Conservation (phyloP, 1,140 invertebrate genomes). For the Drosophila repleta region DNA sequence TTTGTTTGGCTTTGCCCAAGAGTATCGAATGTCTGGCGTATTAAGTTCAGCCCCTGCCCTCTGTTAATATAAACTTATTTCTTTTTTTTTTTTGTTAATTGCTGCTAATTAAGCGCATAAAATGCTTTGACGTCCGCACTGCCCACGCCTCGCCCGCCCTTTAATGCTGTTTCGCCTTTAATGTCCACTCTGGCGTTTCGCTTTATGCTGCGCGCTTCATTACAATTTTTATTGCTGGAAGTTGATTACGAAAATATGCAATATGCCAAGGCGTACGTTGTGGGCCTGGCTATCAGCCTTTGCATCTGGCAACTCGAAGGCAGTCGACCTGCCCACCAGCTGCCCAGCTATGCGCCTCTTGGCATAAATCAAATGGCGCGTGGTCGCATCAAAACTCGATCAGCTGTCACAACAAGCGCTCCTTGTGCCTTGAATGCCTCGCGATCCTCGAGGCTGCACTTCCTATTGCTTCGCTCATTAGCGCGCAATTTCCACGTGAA, state of each 20-base stretch:
- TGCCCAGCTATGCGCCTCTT: constrained; percentile 13
- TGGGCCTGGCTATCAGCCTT: constrained; percentile 10
- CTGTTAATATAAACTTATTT: neutral
- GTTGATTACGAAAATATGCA: constrained; percentile 46
- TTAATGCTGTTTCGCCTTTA: constrained; percentile 47
- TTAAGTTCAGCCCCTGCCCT: constrained; percentile 3
- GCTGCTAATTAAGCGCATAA: constrained; percentile 76
- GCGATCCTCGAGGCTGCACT: neutral
- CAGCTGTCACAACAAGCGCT: constrained; percentile 14
- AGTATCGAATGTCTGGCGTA: constrained; percentile 43
- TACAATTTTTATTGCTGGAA: constrained; percentile 70
- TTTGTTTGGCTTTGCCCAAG: neutral
- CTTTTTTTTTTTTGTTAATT: constrained; percentile 50
- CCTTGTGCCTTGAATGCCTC: neutral
- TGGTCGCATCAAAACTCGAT: constrained; percentile 66
- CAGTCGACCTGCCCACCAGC: constrained; percentile 20
- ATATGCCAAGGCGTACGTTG: neutral
- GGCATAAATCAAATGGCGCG: constrained; percentile 72
- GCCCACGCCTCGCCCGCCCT: neutral
- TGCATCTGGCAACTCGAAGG: constrained; percentile 20
- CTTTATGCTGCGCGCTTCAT: constrained; percentile 73
- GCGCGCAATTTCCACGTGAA: constrained; percentile 73
- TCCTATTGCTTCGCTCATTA: constrained; percentile 51
- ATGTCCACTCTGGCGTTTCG: constrained; percentile 57
- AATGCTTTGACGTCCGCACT: constrained; percentile 40